phyloP scores from a whole-genome alignment of 2,113 vertebrate genomes.

The Mirza zaza region DNA sequence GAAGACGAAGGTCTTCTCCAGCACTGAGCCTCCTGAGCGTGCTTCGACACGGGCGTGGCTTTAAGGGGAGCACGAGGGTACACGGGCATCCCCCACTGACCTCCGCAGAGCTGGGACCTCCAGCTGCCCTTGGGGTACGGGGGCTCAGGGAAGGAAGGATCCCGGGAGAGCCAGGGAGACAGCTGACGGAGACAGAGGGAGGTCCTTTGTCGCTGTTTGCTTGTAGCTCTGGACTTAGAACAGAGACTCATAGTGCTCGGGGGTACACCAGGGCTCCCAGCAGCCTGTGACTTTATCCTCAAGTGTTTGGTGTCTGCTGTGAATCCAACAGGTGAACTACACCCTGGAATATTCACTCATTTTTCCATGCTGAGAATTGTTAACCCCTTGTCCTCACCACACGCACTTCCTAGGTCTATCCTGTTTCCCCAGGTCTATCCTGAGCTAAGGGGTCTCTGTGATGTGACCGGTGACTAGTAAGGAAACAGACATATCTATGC shows the following conservation, averaged over 20 bases:
- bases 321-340: not conserved
- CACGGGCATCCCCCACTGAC: rapidly evolving
- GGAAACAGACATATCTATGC: not conserved
- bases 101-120: not conserved
- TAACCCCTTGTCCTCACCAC: rapidly evolving
- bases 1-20: not conserved
- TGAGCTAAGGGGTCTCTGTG: not conserved
- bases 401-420: no score
- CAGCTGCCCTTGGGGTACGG: rapidly evolving
- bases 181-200: not conserved
- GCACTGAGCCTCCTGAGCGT: not conserved
- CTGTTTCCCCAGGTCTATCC: no score
- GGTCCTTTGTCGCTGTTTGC: no score
- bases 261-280: not conserved
- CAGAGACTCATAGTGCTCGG: not conserved
- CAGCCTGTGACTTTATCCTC: not conserved
- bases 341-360: not conserved
- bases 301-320: rapidly evolving
- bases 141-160: not conserved
- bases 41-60: rapidly evolving
- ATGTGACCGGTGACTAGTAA: not conserved
- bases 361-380: rapidly evolving
- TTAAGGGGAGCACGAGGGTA: not conserved
- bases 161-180: not conserved
- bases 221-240: not conserved